Conservation (phyloP, 2,113 vertebrate species). For the Gobiocypris rarus region DNA sequence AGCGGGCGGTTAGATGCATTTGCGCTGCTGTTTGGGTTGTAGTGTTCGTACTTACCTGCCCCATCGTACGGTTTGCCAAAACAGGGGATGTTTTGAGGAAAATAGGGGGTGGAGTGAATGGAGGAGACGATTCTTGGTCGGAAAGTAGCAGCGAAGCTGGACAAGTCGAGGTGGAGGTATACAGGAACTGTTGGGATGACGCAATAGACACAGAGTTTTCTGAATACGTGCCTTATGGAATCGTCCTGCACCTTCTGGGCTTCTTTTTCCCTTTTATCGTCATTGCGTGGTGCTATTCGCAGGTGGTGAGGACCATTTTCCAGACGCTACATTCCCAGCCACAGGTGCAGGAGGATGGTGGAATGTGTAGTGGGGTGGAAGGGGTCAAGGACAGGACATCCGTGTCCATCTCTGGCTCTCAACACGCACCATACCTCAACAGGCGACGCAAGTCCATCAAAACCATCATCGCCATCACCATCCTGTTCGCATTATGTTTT, state of each 20-base stretch:
- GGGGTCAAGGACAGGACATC: slow-evolving; percentile 48
- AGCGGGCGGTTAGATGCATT: slow-evolving; percentile 75
- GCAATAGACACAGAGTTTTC: slow-evolving; percentile 79
- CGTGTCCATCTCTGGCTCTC: slow-evolving; percentile 50
- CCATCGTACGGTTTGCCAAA: slow-evolving; percentile 82
- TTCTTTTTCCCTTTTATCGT: slow-evolving; percentile 81
- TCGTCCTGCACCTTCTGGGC: slow-evolving; percentile 78
- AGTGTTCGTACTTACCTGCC: slow-evolving; percentile 80
- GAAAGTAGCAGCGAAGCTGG: slow-evolving; percentile 36
- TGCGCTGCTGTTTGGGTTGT: slow-evolving; percentile 79
- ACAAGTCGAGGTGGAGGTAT: slow-evolving; percentile 53
- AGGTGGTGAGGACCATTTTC: slow-evolving; percentile 78
- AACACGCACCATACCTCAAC: slow-evolving; percentile 67
- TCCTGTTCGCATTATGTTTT: slow-evolving; percentile 82
- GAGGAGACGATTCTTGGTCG: slow-evolving; percentile 7
- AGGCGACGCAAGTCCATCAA: slow-evolving; percentile 79
- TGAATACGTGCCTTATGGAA: slow-evolving; percentile 81
- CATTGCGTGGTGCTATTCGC: slow-evolving; percentile 83
- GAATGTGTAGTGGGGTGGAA: slow-evolving; percentile 56
- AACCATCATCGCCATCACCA: slow-evolving; percentile 81
- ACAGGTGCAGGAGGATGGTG: slow-evolving; percentile 53
- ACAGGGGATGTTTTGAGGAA: slow-evolving; percentile 64
- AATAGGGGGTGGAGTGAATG: slow-evolving; percentile 32
- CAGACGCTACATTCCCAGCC: slow-evolving; percentile 73
- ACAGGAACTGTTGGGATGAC: slow-evolving; percentile 81